Conservation (phyloP, 2,113 vertebrate genomes). For the Mixornis gularis region DNA sequence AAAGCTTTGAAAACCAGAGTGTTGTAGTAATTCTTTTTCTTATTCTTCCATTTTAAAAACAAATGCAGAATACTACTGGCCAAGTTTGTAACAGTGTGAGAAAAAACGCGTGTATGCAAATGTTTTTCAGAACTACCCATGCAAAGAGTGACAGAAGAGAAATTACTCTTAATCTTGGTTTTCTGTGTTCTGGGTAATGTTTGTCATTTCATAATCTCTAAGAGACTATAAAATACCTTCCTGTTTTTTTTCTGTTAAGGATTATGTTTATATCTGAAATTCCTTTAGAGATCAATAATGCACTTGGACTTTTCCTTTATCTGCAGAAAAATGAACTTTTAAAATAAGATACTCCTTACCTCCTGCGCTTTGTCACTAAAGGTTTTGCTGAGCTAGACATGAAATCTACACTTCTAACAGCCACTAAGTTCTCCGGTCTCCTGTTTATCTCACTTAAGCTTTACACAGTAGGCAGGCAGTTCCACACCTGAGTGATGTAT, state of each 20-base stretch:
- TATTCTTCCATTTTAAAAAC: neutral
- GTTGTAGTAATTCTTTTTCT: neutral
- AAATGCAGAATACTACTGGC: neutral
- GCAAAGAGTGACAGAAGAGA: neutral
- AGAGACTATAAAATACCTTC: neutral
- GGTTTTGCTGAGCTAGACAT: neutral
- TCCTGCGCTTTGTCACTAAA: neutral
- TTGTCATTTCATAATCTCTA: neutral
- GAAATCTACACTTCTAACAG: neutral
- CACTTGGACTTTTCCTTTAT: neutral
- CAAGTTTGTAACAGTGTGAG: neutral
- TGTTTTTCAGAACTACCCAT: neutral
- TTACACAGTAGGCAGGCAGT: neutral
- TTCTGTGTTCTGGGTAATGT: neutral
- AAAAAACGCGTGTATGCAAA: neutral
- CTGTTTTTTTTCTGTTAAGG: neutral
- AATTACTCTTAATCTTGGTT: neutral
- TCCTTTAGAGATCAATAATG: neutral
- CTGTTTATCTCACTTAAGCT: neutral
- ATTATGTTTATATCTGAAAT: neutral
- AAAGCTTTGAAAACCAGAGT: neutral
- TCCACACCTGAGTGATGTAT: rapidly evolving
- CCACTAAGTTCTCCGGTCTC: neutral
- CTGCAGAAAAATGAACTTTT: neutral
- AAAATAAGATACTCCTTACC: neutral